phyloP scores from a whole-genome alignment of 2,888 invertebrate genomes.

The Dolichopus griseipennis region DNA sequence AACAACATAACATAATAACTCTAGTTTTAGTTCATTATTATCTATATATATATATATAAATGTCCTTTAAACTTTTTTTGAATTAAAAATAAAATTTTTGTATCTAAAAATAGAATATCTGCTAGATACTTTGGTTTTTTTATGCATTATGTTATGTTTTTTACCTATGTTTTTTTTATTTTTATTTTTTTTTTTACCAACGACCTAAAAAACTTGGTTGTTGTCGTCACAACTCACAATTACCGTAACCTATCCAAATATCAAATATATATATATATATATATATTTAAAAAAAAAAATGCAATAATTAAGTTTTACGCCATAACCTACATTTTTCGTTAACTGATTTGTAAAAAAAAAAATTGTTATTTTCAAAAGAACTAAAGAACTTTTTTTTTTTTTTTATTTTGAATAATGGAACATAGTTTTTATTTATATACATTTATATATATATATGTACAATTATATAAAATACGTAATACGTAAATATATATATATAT shows the following conservation, averaged over 20 bases:
- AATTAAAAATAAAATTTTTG: neutral
- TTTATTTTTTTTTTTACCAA: no score
- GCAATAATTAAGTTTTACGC: neutral
- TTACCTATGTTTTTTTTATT: no score
- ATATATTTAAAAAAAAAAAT: neutral
- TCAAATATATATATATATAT: no score
- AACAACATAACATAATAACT: neutral
- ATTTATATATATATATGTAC: no score
- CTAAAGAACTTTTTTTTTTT: no score
- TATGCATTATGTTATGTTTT: neutral
- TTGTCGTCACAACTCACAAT: neutral
- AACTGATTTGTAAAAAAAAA: no score
- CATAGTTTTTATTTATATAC: no score
- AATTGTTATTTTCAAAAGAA: no score
- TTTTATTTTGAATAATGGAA: no score
- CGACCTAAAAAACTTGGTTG: neutral
- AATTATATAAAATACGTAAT: no score
- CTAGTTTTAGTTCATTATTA: conserved; percentile 2
- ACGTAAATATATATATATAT: no score
- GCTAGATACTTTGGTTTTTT: neutral
- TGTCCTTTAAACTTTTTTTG: neutral
- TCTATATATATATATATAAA: conserved; percentile 1
- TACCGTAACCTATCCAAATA: no score
- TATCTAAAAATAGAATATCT: neutral
- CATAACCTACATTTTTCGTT: neutral